phyloP scores from a whole-genome alignment of 2,888 invertebrate genomes.

The Hypomecis atomaria region DNA sequence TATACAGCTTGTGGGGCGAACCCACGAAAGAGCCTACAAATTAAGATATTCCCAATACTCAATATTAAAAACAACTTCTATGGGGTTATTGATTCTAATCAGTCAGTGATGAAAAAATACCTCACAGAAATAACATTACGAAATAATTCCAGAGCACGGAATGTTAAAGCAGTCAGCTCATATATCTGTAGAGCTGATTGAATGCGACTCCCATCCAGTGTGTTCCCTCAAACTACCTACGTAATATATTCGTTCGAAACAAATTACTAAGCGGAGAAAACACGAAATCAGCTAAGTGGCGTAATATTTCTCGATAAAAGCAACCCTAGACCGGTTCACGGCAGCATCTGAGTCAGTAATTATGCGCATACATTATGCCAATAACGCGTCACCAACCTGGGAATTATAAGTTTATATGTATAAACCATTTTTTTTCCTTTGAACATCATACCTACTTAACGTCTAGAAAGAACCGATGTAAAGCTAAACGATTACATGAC shows the following conservation, averaged over 20 bases:
- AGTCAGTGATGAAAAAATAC: no score
- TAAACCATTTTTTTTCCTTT: slow-evolving; percentile 42
- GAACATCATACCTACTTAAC: not conserved
- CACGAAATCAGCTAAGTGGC: slow-evolving; percentile 17
- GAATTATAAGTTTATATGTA: slow-evolving; percentile 39
- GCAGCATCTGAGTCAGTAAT: slow-evolving; percentile 49
- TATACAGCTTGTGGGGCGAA: no score
- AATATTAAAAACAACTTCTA: no score
- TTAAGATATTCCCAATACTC: no score
- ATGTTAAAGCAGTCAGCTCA: no score
- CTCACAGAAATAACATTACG: no score
- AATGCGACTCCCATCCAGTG: not conserved
- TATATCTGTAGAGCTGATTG: not conserved
- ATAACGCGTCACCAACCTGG: slow-evolving; percentile 46
- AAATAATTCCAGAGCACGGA: no score
- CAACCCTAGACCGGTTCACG: slow-evolving; percentile 40
- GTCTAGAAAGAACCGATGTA: not conserved
- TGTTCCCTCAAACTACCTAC: not conserved
- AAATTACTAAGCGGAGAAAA: not conserved
- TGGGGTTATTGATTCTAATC: no score
- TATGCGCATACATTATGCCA: slow-evolving; percentile 61
- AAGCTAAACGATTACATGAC: slow-evolving; percentile 1
- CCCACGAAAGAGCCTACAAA: no score
- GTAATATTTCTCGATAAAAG: slow-evolving; percentile 32
- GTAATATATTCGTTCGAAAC: not conserved